Base-by-base conservation (phyloP, 2,113 vertebrate genomes). In the Fregata magnificens region DNA sequence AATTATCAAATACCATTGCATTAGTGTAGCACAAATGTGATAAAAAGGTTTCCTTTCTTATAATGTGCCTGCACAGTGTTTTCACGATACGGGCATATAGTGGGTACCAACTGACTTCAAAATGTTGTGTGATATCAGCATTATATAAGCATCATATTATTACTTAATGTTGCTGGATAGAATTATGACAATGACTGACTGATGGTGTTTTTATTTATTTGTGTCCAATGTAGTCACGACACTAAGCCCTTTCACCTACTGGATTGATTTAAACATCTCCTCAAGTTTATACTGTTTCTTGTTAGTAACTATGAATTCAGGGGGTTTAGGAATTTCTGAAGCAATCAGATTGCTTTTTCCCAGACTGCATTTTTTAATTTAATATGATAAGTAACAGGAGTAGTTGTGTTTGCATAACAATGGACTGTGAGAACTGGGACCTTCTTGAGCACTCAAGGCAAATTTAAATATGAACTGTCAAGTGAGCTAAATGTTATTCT, bases 171-270 rank as follows among this genome's bases (percentile, higher is more conserved):
- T 82, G 26, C 36, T 85, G 31, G 47, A 17, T 31, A 25, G 24
- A 53, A 71, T 55, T 20, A 44, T 38, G 29, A n/a, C 47, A 42
- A 16, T 40, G 58, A 58, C 26, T 49, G 45, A 20, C 12, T 53
- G 42, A 42, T 24, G 50, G 19, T 55, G 24, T 10, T 70, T 72
- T n/a, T 28, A 32, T 47, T 53, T 85, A 34, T 74, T 81, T 82
- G 14, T 59, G n/a, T 42, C 50, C 6, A 0, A 0, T 19, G 34
- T 28, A 78, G 21, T 66, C 62, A n/a, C 1, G 13, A 21, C 47
- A 55, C 32, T 26, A 36, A 66, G 17, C n/a, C 74, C 31, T 85
- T 79, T 82, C 44, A 82, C 26, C 38, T 40, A 1, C 7, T 73
- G 71, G 22, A 50, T 36, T 65, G 32, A 82, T 80, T 67, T 44